phyloP scores from a whole-genome alignment of 2,113 vertebrate genomes.

The Patagioenas fasciata region DNA sequence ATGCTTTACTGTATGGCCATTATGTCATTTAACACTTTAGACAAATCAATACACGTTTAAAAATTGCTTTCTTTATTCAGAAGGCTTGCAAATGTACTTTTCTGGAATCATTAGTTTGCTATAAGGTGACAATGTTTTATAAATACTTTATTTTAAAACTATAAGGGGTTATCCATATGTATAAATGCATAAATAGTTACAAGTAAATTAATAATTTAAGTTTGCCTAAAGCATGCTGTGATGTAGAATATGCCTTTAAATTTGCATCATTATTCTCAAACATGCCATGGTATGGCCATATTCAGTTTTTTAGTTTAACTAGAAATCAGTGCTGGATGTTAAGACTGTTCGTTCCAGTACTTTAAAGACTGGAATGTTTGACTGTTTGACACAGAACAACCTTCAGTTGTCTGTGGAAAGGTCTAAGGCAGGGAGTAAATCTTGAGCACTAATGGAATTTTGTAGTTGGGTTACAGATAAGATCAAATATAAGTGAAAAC shows the following conservation, averaged over 20 bases:
- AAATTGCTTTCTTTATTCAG: slow-evolving; percentile 66
- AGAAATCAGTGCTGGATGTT: neutral
- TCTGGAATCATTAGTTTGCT: slow-evolving; percentile 60
- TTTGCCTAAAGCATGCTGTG: neutral
- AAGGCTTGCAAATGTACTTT: slow-evolving; percentile 56
- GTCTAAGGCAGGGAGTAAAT: neutral
- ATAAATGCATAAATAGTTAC: neutral
- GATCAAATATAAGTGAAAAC: neutral
- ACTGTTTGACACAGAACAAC: neutral
- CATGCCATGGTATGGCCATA: neutral
- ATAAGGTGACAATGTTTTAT: slow-evolving; percentile 37
- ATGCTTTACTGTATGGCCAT: slow-evolving; percentile 68
- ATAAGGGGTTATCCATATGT: neutral
- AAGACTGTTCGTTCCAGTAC: neutral
- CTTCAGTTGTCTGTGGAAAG: neutral
- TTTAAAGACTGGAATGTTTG: neutral
- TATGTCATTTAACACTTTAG: slow-evolving; percentile 79
- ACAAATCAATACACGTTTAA: slow-evolving; percentile 74
- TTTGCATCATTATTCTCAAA: neutral
- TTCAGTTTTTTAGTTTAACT: neutral
- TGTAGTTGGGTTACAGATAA: neutral
- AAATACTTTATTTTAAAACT: slow-evolving; percentile 57
- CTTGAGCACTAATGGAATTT: neutral
- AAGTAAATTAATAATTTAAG: slow-evolving; percentile 61
- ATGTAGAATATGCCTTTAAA: neutral